Base-by-base conservation (phyloP, 2,797 vertebrate species). In the Fratercula arctica region DNA sequence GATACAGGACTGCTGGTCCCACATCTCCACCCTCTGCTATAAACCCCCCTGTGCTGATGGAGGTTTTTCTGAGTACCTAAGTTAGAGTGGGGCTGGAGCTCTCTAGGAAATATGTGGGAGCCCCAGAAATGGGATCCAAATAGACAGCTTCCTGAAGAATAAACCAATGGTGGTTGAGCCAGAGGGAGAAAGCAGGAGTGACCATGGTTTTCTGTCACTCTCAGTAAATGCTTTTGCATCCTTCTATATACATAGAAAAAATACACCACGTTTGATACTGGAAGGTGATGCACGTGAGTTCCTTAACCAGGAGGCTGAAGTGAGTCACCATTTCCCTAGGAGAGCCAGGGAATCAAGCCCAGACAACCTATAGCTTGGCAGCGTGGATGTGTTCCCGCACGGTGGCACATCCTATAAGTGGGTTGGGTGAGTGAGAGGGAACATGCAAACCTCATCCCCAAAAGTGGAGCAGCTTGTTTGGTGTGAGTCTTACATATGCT, bases 331-430 rank as follows among this genome's bases (percentile, higher is more conserved):
- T 60, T 60, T 83, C 60, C 60, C 56, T 3, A 87, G 85, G 37
- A 94, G 25, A 81, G 68, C 66, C 87, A 70, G 66, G 57, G 45
- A 93, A 13, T 88, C 89, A 78, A 92, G 89, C 89, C 85, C 69
- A 91, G 74, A 53, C 85, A 94, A 63, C 64, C 82, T 80, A 31
- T 77, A 68, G 57, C 69, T 94, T 91, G 92, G 67, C 92, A 93
- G 67, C 7, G 21, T 69, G 77, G 54, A 82, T 85, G 28, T 89
- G 74, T 23, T 95, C 41, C 73, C 3, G 2, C 2, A 0, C 26
- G 64, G 82, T 80, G 78, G 78, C 87, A 92, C 72, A 93, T 91
- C 87, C 64, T 76, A 19, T 41, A 54, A 70, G 45, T 69, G 37
- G 50, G 74, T 69, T 72, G 61, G 51, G 7, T 80, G 75, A 77